A percentile compares a stretch with the other conserved stretches of the same genome.
phyloP scores from a whole-genome alignment of 2,113 vertebrate genomes.

The Harpagus bidentatus region DNA sequence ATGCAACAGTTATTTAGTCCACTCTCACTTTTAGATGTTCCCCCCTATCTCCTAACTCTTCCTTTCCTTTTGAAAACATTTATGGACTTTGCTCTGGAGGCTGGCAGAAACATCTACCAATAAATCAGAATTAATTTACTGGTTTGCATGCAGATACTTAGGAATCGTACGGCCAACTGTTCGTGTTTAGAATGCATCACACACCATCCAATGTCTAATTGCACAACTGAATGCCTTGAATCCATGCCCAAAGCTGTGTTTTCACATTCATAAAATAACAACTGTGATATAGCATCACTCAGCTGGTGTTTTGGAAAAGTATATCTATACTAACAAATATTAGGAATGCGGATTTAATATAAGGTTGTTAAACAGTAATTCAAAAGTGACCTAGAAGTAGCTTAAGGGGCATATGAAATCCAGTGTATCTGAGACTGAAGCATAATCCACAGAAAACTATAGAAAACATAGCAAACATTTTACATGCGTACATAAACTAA shows the following conservation, averaged over 20 bases:
- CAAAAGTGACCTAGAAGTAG: not conserved
- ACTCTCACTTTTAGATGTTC: not conserved
- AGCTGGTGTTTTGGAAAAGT: not conserved
- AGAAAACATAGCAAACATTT: not conserved
- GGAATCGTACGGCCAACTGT: not conserved
- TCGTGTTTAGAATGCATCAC: not conserved
- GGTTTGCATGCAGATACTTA: not conserved
- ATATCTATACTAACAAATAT: not conserved
- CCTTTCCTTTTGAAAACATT: not conserved
- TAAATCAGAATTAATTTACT: not conserved
- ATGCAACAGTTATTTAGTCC: not conserved
- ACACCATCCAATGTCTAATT: not conserved
- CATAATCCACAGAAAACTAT: not conserved
- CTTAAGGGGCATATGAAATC: not conserved
- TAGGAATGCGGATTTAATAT: not conserved
- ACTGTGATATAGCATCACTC: not conserved
- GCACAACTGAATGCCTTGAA: not conserved
- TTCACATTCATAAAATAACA: not conserved
- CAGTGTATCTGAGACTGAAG: not conserved
- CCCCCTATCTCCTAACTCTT: not conserved
- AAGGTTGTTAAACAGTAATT: not conserved
- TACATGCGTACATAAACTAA: not conserved
- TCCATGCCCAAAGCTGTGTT: not conserved
- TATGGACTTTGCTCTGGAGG: not conserved
- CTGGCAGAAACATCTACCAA: not conserved